Evolutionary conservation across 2,888 invertebrate genomes (phyloP), one percentile per base, ranked within the genome.

Genomic region (Drosophila nr. fundita): DNA sequence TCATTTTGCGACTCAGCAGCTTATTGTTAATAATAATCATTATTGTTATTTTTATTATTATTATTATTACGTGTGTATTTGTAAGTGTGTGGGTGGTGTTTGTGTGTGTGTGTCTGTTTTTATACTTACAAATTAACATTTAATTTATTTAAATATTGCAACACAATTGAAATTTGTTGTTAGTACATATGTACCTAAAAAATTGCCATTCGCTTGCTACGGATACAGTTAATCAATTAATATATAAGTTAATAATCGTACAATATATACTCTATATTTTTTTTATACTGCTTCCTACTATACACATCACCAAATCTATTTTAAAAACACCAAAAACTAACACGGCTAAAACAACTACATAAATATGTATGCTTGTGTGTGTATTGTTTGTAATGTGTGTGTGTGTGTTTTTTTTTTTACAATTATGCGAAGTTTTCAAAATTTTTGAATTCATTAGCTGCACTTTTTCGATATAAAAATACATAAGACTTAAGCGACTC

Each of bases 321-420:
- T 68, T 68, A 73, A 80, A 84, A 86, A 88, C 84, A 89, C 84
- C 89, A 86, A 88, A 81, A 87, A 82, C 89, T 89, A 85, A 89
- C 87, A 85, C 87, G 77, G 66, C 74, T 84, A 81, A 84, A 82
- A 79, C 85, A 84, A 75, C 87, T 89, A 84, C 84, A 84, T 85
- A 75, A 87, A 63, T 79, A 73, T 72, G 69, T 69, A 55, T 68
- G 69, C 29, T 15, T 84, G 55, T 66, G 42, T 70, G 32, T 68
- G 34, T 45, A 24, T 45, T 45, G 45, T 24, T 45, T 69, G 38
- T 78, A 10, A n/a, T n/a, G n/a, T 30, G 30, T 55, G 36, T 65
- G 45, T 62, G 8, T 68, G n/a, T 66, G 29, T 32, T 0, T 10
- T 10, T 8, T 7, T 29, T 30, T 30, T n/a, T 36, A 68, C 49